phyloP scores from a whole-genome alignment of 2,113 vertebrate genomes.

The Physeter macrocephalus region DNA sequence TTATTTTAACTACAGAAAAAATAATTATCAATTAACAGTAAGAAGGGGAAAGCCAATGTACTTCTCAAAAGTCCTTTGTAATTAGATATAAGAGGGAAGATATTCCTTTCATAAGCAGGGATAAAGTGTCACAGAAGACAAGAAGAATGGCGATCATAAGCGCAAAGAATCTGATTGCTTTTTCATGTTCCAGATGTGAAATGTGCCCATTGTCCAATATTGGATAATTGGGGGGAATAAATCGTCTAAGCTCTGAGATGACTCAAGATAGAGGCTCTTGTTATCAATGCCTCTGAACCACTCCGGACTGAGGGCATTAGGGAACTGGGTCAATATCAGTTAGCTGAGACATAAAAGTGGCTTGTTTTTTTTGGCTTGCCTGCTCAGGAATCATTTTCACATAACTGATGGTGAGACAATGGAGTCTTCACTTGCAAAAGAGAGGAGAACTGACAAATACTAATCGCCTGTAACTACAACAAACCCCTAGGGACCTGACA shows the following conservation, averaged over 20 bases:
- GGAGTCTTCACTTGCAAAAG: not conserved
- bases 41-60: not conserved
- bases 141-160: not conserved
- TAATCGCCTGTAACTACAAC: not conserved
- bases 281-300: not conserved
- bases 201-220: not conserved
- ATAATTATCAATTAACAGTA: not conserved
- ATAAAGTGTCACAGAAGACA: not conserved
- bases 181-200: not conserved
- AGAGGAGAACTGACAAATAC: not conserved
- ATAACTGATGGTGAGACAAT: not conserved
- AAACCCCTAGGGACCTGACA: not conserved
- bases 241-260: not conserved
- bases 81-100: not conserved
- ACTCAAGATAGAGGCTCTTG: not conserved
- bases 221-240: not conserved
- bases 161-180: not conserved
- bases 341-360: not conserved
- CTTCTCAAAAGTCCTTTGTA: not conserved
- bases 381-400: constrained; percentile 1
- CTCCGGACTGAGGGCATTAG: not conserved
- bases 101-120: not conserved
- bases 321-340: not conserved
- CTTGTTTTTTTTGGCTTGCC: not conserved
- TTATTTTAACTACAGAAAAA: constrained; percentile 33